Conservation (phyloP, 2,888 invertebrate genomes). For the Neoascia interrupta region DNA sequence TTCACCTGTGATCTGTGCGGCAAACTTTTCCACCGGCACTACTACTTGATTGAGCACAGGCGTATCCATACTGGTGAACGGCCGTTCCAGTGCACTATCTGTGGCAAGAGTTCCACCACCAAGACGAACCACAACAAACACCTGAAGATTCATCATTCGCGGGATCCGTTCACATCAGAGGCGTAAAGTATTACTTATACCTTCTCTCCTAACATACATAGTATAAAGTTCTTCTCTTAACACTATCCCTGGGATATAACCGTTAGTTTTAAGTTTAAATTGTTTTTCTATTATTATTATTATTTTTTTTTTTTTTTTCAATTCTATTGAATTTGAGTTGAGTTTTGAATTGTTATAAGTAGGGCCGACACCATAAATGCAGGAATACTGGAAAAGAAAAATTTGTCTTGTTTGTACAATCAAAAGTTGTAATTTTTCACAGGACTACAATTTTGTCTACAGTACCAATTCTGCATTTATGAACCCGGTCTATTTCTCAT, state of each 20-base stretch:
- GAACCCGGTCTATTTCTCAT: slow-evolving; percentile 43
- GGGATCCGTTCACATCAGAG: slow-evolving; percentile 93
- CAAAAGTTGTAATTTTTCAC: too few relatives aligned
- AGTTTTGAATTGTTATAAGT: too few relatives aligned
- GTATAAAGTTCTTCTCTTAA: slow-evolving; percentile 26
- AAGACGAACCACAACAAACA: slow-evolving; percentile 96
- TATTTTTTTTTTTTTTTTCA: too few relatives aligned
- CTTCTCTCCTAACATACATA: slow-evolving; percentile 50
- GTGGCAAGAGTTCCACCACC: slow-evolving; percentile 93
- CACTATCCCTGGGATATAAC: slow-evolving; percentile 17
- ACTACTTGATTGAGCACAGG: slow-evolving; percentile 93
- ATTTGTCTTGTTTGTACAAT: too few relatives aligned
- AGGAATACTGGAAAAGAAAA: too few relatives aligned
- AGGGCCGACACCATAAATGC: too few relatives aligned
- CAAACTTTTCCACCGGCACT: slow-evolving; percentile 91
- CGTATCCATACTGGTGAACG: slow-evolving; percentile 89
- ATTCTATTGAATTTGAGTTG: slow-evolving; percentile 50
- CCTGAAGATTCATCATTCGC: slow-evolving; percentile 92
- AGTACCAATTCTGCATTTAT: too few relatives aligned
- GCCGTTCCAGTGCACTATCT: slow-evolving; percentile 92
- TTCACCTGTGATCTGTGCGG: slow-evolving; percentile 88
- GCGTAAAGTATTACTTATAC: slow-evolving; percentile 74
- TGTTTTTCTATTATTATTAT: too few relatives aligned
- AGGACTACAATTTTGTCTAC: too few relatives aligned
- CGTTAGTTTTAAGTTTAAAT: slow-evolving; percentile 24